Base-by-base conservation (phyloP, 2,113 vertebrate species). In the Rallus limicola region DNA sequence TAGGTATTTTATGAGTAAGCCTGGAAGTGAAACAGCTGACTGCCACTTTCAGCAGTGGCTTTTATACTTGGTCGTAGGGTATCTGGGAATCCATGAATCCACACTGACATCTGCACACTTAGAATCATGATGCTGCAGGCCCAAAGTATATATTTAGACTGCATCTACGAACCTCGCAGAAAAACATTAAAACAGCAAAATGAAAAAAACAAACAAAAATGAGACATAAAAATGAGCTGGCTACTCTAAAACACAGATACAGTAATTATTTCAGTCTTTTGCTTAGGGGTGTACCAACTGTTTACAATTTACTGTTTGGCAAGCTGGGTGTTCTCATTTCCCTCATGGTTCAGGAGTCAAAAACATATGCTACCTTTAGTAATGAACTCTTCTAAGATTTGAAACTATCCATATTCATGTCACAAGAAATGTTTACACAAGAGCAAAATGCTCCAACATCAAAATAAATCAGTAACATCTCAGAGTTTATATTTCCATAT, bases 391-490 rank as follows among this genome's bases (percentile, higher is more conserved):
- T 97, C 95, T 92, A 97, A 97, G 97, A 94, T 95, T 97, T 95
- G 92, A 96, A 98, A 94, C 91, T 97, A 97, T 98, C 95, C 95
- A 98, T 97, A 97, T 98, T 98, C 95, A 96, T 97, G 97, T 97
- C 98, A 98, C 87, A 95, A 96, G 96, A 97, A 97, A 97, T 98
- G 95, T 97, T 98, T 98, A 97, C 95, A 96, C 96, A 94, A 97
- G 82, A 98, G 97, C 95, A 98, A 98, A 98, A 98, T 97, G 96
- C 95, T 97, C 86, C 90, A 96, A 94, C 95, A 97, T 97, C 97
- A 95, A 97, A 98, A 98, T 97, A 97, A 98, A 98, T 98, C 96
- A 98, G 97, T 97, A 97, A 96, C 93, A 96, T 96, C 97, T 98
- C 96, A 95, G 92, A 97, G 94, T 97, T 97, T 97, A 97, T 96